These are phyloP conservation scores for Podarcis raffonei DNA, from an alignment of 2,113 vertebrate genomes.

Conservation along the genomic window DNA sequence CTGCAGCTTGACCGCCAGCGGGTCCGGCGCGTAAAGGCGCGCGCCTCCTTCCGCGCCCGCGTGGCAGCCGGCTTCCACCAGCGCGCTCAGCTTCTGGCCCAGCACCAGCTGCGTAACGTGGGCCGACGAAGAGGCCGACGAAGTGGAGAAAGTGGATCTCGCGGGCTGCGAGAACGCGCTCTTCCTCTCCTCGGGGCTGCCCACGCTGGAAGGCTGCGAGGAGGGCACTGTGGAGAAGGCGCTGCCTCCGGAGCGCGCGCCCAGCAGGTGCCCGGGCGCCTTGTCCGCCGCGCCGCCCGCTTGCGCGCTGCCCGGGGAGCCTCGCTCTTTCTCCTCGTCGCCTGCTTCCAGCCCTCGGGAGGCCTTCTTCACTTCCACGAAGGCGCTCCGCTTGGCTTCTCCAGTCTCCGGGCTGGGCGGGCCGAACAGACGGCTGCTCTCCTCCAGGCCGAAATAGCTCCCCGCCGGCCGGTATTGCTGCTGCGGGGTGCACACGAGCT, in stretches of 20 bases:
- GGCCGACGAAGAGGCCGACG: constrained; percentile 85
- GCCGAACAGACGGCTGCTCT: constrained; percentile 81
- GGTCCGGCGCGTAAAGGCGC: constrained; percentile 88
- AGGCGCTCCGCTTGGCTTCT: constrained; percentile 91
- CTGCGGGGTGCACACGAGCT: constrained; percentile 88
- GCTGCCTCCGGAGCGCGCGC: constrained; percentile 69
- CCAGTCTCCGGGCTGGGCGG: constrained; percentile 79
- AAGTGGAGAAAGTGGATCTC: constrained; percentile 85
- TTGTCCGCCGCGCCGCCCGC: constrained; percentile 58
- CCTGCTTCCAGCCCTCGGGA: constrained; percentile 64
- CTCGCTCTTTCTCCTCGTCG: constrained; percentile 64
- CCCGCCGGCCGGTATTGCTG: constrained; percentile 86
- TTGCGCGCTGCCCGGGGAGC: constrained; percentile 20
- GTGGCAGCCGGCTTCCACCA: constrained; percentile 75
- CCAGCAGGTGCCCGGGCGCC: constrained; percentile 46
- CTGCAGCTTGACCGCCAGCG: constrained; percentile 88
- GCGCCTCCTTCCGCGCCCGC: constrained; percentile 82
- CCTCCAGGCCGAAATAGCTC: constrained; percentile 86
- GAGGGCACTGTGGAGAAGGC: constrained; percentile 86
- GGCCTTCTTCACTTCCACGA: constrained; percentile 92
- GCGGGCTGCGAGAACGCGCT: constrained; percentile 95
- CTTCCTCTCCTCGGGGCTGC: constrained; percentile 79
- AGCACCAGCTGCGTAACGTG: constrained; percentile 87
- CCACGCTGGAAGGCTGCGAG: constrained; percentile 71
- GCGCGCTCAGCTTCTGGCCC: constrained; percentile 84